Evolutionary conservation across 1,140 invertebrate species (phyloP), one percentile per base, ranked within the genome.

Genomic region (Calephelis virginiensis): DNA sequence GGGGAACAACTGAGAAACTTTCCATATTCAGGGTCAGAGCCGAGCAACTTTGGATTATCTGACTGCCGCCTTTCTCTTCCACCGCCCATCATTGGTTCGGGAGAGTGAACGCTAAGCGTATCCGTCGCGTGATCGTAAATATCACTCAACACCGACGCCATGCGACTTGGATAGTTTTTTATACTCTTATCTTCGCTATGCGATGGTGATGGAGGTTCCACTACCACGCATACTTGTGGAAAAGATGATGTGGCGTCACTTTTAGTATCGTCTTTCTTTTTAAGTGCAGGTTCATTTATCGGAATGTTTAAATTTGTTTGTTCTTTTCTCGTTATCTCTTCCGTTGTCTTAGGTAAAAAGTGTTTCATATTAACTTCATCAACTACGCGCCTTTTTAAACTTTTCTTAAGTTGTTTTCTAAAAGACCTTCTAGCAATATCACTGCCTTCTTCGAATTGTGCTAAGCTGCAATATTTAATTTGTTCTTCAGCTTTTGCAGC

Each of bases 401-500:
- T 92, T 61, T 88, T 91, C 46, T 78, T 82, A n/a, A 90, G 61
- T 49, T 89, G 85, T 66, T 91, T 93, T 76, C 95, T 95, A 77
- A 96, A 95, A 5, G 95, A 96, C 78, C 93, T 93, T 61, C 95
- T 93, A 1, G 94, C 95, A 66, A 96, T 96, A 80, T 96, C 96
- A 81, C 93, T 96, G 45, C 95, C 95, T 89, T 96, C 95, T 68
- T 94, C 94, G 77, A 96, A 96, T 72, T 95, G 93, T 7, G 95
- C 95, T 73, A 96, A 88, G 80, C 94, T 95, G 77, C 94, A 95
- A 82, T 94, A 95, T 73, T 93, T 94, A 56, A 93, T 92, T 61
- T 94, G 93, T 76, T 88, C 93, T 81, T 83, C 92, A 67, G 80
- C 92, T 90, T 82, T 93, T 71, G 83, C 87, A 85, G 79, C 90